phyloP scores from a whole-genome alignment of 2,113 vertebrate genomes.

The Dunckerocampus dactyliophorus region DNA sequence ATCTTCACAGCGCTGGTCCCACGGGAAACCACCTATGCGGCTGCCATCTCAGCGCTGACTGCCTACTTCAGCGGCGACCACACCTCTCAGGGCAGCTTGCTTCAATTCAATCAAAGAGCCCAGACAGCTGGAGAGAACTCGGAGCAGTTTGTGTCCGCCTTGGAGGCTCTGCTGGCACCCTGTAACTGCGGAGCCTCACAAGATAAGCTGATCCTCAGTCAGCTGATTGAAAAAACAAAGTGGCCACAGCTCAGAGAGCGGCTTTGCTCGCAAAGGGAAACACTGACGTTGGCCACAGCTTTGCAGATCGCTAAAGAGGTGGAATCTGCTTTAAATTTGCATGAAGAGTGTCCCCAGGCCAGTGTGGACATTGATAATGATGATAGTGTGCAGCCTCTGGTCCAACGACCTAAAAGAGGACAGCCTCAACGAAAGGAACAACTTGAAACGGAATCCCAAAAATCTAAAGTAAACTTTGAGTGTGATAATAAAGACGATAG shows the following conservation, averaged over 20 bases:
- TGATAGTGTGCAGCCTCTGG: slow-evolving; percentile 19
- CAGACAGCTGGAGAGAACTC: slow-evolving; percentile 48
- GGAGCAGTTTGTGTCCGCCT: slow-evolving; percentile 37
- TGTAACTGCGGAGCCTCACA: slow-evolving; percentile 22
- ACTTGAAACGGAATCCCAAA: background rate
- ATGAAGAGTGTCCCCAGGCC: slow-evolving; percentile 37
- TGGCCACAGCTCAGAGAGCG: slow-evolving; percentile 34
- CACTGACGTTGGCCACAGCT: slow-evolving; percentile 38
- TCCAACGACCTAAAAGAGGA: slow-evolving; percentile 38
- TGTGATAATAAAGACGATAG: background rate
- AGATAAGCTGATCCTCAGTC: slow-evolving; percentile 45
- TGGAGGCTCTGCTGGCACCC: slow-evolving; percentile 43
- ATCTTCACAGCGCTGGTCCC: slow-evolving; percentile 36
- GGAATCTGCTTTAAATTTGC: slow-evolving; percentile 20
- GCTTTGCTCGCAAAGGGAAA: slow-evolving; percentile 24
- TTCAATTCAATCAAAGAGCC: slow-evolving; percentile 50
- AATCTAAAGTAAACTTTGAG: background rate
- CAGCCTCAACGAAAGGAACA: slow-evolving; percentile 37
- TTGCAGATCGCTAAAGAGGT: slow-evolving; percentile 42
- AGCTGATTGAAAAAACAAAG: slow-evolving; percentile 54
- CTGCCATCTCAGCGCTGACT: slow-evolving; percentile 41
- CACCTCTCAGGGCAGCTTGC: slow-evolving; percentile 23
- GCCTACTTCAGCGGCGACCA: slow-evolving; percentile 35
- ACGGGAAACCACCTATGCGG: slow-evolving; percentile 19
- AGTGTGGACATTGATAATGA: slow-evolving; percentile 50